phyloP scores from a whole-genome alignment of 2,797 vertebrate genomes.

The Dendrocincla tyrannina region DNA sequence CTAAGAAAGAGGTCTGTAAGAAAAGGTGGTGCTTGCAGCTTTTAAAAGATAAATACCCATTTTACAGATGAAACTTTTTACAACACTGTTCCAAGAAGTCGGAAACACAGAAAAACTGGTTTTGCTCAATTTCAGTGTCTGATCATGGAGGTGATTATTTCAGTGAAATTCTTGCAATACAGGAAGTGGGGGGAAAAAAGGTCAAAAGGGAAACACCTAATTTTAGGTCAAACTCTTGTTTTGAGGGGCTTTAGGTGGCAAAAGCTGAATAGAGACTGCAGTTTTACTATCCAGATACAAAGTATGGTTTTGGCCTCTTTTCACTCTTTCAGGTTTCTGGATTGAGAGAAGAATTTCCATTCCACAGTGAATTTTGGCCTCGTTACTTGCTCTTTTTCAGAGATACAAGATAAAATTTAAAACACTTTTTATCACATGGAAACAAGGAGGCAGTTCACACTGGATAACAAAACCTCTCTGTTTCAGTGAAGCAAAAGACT shows the following conservation, averaged over 20 bases:
- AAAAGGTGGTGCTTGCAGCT: too few species aligned
- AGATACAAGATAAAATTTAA: background rate
- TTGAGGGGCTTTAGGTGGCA: background rate
- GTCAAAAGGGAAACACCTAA: background rate
- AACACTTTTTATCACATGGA: background rate
- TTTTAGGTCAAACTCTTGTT: background rate
- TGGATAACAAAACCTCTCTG: background rate
- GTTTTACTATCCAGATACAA: background rate
- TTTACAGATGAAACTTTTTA: too few species aligned
- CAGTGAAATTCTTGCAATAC: background rate
- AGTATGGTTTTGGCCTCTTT: background rate
- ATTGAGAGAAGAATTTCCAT: background rate
- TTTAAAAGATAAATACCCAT: too few species aligned
- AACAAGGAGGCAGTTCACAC: background rate
- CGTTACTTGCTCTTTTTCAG: background rate
- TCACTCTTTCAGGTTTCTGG: background rate
- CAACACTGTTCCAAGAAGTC: too few species aligned
- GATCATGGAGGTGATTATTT: background rate
- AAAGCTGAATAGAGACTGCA: background rate
- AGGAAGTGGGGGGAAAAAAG: fast-evolving
- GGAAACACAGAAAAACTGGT: background rate
- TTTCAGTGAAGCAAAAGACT: background rate
- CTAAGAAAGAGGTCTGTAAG: too few species aligned
- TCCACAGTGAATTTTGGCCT: background rate
- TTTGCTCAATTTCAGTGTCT: background rate